A percentile compares a stretch with the other conserved stretches of the same genome.
Conservation (phyloP, 1,140 invertebrate genomes). For the Nasonia vitripennis region DNA sequence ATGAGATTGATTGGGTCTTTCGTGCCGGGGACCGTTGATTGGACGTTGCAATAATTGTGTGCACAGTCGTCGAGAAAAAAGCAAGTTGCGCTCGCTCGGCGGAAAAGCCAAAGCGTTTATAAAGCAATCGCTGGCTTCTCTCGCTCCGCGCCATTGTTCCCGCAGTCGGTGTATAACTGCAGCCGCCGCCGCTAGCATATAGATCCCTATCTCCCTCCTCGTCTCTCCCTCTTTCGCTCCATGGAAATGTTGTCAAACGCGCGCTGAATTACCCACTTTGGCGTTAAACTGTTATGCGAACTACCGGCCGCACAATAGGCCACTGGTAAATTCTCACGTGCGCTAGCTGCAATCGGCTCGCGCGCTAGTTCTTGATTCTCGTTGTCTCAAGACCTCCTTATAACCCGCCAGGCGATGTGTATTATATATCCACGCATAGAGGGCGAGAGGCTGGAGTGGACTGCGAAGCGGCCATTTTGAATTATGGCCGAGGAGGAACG, state of each 20-base stretch:
- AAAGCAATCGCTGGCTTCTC: neutral
- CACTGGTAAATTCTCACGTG: conserved; percentile 33
- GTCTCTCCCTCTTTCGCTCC: neutral
- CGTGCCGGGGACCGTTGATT: no score
- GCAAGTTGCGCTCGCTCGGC: no score
- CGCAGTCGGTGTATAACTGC: neutral
- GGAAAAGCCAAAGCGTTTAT: neutral
- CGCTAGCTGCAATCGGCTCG: neutral
- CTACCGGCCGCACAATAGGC: conserved; percentile 27
- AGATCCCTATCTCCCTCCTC: neutral
- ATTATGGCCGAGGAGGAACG: neutral
- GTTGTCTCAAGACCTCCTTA: neutral
- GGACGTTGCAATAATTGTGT: no score
- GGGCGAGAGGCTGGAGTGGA: neutral
- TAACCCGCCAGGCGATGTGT: neutral
- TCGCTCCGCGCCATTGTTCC: conserved; percentile 1
- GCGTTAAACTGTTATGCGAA: conserved; percentile 46
- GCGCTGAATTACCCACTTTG: conserved; percentile 36
- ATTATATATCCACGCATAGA: neutral
- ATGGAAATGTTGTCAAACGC: conserved; percentile 31
- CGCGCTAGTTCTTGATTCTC: conserved; percentile 11
- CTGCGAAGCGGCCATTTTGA: neutral
- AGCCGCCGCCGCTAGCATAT: neutral
- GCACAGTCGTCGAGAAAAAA: neutral
- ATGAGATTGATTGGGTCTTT: no score